Percentiles rank a stretch among this genome's conserved stretches.
These are phyloP conservation scores for Agriopis aurantiaria DNA, from an alignment of 2,888 invertebrate genomes.

Conservation along the genomic window DNA sequence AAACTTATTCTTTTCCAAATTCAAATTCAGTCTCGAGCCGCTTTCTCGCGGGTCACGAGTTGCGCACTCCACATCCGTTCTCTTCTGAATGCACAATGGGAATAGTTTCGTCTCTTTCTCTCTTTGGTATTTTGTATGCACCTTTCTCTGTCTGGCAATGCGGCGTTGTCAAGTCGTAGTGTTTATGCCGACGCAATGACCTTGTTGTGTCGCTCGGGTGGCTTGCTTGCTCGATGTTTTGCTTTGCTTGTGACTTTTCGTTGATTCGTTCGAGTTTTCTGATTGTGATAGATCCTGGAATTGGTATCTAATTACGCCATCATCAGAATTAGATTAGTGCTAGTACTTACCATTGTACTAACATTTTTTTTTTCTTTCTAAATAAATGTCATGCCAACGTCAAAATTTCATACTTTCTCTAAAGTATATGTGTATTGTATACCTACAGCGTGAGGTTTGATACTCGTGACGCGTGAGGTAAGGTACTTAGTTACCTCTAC, in stretches of 20 bases:
- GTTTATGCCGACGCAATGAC: constrained; percentile 66
- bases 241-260: constrained; percentile 6
- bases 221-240: constrained; percentile 26
- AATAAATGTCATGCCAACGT: too few species aligned
- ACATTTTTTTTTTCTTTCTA: not conserved
- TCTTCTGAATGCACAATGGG: constrained; percentile 79
- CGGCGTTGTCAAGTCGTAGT: constrained; percentile 74
- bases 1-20: constrained; percentile 70
- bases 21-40: constrained; percentile 73
- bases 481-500: too few species aligned
- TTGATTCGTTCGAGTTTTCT: constrained; percentile 8
- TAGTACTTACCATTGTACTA: not conserved
- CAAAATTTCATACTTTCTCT: too few species aligned
- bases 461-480: too few species aligned
- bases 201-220: constrained; percentile 74
- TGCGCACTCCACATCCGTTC: constrained; percentile 79
- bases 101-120: constrained; percentile 66
- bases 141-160: constrained; percentile 58
- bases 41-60: constrained; percentile 84
- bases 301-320: constrained; percentile 8
- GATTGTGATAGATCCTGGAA: constrained; percentile 23
- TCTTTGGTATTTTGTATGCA: constrained; percentile 30
- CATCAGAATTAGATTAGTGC: not conserved
- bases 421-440: too few species aligned
- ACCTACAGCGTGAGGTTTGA: too few species aligned